Conservation (phyloP, 2,797 vertebrate species). For the Urophycis tenuis region DNA sequence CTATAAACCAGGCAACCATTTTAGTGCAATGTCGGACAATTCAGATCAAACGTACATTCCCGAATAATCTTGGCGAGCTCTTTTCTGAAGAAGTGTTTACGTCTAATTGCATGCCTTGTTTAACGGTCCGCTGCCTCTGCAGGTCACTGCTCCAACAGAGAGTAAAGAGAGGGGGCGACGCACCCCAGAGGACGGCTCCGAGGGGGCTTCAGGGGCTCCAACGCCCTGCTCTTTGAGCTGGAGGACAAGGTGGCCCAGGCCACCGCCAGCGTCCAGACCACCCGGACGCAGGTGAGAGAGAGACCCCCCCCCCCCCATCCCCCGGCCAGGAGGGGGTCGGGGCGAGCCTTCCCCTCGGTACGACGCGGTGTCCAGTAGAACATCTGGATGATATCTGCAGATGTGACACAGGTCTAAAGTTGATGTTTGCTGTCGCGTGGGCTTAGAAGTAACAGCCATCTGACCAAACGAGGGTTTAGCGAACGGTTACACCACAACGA, state of each 20-base stretch:
- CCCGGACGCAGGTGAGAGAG: constrained; percentile 70
- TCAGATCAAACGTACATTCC: not conserved
- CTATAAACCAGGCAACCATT: too few species aligned
- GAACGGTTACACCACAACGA: not conserved
- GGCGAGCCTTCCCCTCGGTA: too few species aligned
- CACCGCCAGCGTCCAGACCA: constrained; percentile 71
- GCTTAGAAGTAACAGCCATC: not conserved
- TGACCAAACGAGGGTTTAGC: not conserved
- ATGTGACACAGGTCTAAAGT: not conserved
- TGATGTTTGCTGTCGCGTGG: not conserved
- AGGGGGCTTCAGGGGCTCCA: constrained; percentile 50
- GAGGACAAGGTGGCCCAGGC: constrained; percentile 78
- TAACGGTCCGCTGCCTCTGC: not conserved
- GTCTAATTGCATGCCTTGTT: not conserved
- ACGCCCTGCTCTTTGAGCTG: constrained; percentile 74
- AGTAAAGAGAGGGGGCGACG: constrained; percentile 46
- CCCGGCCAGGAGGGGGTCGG: not conserved
- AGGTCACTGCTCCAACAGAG: constrained; percentile 27
- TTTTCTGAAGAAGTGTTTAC: not conserved
- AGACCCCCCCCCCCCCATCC: too few species aligned
- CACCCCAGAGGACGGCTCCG: constrained; percentile 48
- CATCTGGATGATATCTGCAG: not conserved
- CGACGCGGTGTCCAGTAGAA: not conserved
- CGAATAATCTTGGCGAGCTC: not conserved
- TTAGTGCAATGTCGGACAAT: not conserved